These are phyloP conservation scores for Phaonia tiefii DNA, from an alignment of 2,888 invertebrate species.

Conservation along the genomic window DNA sequence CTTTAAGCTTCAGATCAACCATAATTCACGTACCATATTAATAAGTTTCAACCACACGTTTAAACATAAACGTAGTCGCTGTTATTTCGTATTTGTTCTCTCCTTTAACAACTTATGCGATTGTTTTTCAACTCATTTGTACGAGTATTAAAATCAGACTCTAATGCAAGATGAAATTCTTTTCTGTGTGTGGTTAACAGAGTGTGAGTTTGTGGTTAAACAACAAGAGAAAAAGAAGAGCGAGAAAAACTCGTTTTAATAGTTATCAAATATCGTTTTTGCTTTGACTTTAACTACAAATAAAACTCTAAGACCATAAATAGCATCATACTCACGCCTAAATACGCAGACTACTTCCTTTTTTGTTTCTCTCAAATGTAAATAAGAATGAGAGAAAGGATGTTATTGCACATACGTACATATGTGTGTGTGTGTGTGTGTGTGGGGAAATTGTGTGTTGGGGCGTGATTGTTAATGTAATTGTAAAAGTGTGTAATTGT, in stretches of 20 bases:
- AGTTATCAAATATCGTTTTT: constrained; percentile 42
- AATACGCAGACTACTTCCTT: background rate
- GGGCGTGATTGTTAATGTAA: background rate
- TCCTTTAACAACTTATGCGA: background rate
- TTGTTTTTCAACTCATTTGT: constrained; percentile 20
- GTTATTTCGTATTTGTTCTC: background rate
- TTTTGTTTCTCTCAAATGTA: too few species aligned
- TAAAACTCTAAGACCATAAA: constrained; percentile 28
- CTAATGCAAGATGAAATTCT: constrained; percentile 1
- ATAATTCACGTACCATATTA: constrained; percentile 34
- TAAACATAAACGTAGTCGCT: background rate
- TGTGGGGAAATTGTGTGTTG: background rate
- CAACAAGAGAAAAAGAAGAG: too few species aligned
- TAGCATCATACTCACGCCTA: constrained; percentile 4
- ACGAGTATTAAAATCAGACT: background rate
- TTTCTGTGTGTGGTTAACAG: too few species aligned
- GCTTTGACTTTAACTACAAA: constrained; percentile 51
- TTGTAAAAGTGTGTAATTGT: too few species aligned
- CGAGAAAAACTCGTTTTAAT: constrained; percentile 58
- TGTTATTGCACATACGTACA: too few species aligned
- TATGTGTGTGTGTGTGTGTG: too few species aligned
- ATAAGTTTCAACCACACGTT: constrained; percentile 7
- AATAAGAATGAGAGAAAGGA: too few species aligned
- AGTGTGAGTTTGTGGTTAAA: too few species aligned
- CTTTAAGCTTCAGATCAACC: constrained; percentile 11